Evolutionary conservation across 2,113 vertebrate genomes (phyloP), one percentile per base, ranked within the genome.

Genomic region (Nestor notabilis): DNA sequence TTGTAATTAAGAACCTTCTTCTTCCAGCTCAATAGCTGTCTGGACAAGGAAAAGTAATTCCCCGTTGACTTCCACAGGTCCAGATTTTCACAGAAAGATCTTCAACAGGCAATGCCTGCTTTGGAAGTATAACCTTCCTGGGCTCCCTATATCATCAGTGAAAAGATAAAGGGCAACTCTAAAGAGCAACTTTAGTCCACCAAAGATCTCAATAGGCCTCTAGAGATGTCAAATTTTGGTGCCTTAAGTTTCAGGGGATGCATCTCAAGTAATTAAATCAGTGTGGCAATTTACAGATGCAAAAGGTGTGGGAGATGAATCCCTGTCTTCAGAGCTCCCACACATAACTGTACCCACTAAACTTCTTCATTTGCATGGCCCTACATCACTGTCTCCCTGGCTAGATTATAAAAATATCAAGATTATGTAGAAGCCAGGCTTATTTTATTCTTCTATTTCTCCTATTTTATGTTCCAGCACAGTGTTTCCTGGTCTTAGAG

Each of bases 1-100:
- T 90, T 92, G 75, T 76, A 90, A 93, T 94, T 82, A 96, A 80
- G 52, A 81, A 64, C 14, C 60, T 37, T 13, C 68, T 92, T 47
- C 37, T 92, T 47, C n/a, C 49, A 91, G 60, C 37, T 89, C 74
- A 85, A 31, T 95, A 82, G 24, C 47, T 90, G 35, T 77, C 53
- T 83, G 69, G 61, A 89, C 69, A 56, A 0, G 3, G 53, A 76
- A 52, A 90, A 65, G 80, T 75, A 90, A 89, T 90, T 92, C 69
- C 46, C 68, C 39, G 53, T 93, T n/a, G 79, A 86, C 68, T 87
- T 93, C 77, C 49, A 28, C 37, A 21, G 18, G 76, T 35, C 35
- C 77, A 56, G 55, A 9, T 74, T 89, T 76, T 33, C 60, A 25
- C 31, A 37, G 69, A 21, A 75, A 60, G 31, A 60, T 9, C 21